Percentiles rank a stretch among this genome's conserved stretches.
Conservation (phyloP, 2,797 vertebrate species). For the Schizopygopsis pylzovi region DNA sequence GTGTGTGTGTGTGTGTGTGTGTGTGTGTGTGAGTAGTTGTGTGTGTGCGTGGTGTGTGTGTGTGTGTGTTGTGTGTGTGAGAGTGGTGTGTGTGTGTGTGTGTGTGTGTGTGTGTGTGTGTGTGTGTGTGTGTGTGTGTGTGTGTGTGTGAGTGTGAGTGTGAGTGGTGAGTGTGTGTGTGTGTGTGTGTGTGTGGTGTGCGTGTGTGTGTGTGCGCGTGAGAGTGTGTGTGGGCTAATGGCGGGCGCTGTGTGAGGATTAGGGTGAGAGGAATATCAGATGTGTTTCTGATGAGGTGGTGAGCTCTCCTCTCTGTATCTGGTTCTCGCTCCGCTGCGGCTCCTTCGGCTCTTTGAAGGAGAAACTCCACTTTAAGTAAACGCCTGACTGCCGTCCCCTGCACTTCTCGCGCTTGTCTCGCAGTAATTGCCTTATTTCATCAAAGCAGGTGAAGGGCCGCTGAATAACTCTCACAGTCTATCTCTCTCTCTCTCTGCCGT, state of each 20-base stretch:
- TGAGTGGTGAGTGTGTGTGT: no score
- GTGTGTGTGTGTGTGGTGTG: no score
- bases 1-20: no score
- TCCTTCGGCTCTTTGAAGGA: slow-evolving; percentile 70
- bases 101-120: no score
- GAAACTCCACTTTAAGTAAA: slow-evolving; percentile 68
- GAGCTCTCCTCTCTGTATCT: slow-evolving; percentile 63
- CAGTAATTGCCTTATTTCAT: slow-evolving; percentile 82
- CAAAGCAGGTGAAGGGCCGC: slow-evolving; percentile 78
- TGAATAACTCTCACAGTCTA: slow-evolving; percentile 14
- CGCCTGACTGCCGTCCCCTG: slow-evolving; percentile 48
- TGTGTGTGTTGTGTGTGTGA: no score
- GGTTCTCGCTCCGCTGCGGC: slow-evolving; percentile 61
- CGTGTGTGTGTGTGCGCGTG: no score
- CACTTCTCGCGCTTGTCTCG: slow-evolving; percentile 65
- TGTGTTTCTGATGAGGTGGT: slow-evolving; percentile 76
- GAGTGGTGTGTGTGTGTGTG: no score
- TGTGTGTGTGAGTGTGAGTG: no score
- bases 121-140: no score
- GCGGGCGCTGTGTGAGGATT: slow-evolving; percentile 79
- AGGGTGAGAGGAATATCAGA: slow-evolving; percentile 74
- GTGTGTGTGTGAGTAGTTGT: no score
- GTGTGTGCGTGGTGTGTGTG: no score
- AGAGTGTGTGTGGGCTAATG: slow-evolving; percentile 65
- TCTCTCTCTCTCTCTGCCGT: slow-evolving; percentile 6